These are phyloP conservation scores for Ennomos fuscantarius DNA, from an alignment of 2,888 invertebrate species.

Conservation along the genomic window DNA sequence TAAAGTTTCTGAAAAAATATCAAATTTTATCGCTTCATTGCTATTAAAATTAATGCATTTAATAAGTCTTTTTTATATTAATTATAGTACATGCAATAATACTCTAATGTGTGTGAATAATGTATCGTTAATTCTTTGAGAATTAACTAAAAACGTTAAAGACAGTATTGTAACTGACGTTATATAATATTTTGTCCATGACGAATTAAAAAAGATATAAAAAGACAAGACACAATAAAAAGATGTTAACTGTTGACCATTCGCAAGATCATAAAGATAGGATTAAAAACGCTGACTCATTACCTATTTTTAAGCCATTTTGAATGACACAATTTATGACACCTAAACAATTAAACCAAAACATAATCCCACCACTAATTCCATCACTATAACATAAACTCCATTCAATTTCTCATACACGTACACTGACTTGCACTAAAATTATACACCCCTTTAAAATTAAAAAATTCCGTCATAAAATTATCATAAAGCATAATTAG, in stretches of 20 bases:
- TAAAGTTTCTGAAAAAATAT: too few species aligned
- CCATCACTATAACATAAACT: conserved; percentile 62
- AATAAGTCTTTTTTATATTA: too few species aligned
- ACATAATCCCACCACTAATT: conserved; percentile 60
- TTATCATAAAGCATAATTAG: conserved; percentile 82
- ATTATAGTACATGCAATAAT: too few species aligned
- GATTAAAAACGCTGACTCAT: conserved; percentile 37
- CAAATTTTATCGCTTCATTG: too few species aligned
- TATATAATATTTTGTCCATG: background rate
- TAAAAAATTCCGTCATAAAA: conserved; percentile 68
- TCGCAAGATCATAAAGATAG: conserved; percentile 37
- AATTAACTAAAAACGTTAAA: too few species aligned
- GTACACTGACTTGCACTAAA: conserved; percentile 54
- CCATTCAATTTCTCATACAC: conserved; percentile 74
- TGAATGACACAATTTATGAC: conserved; percentile 51
- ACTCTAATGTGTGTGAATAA: too few species aligned
- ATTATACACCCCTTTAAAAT: conserved; percentile 68
- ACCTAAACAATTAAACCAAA: conserved; percentile 44
- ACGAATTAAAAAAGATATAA: conserved; percentile 13
- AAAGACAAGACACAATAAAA: conserved; percentile 23
- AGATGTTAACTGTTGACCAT: conserved; percentile 31
- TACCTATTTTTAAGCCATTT: conserved; percentile 33
- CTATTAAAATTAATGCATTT: too few species aligned
- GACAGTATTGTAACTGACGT: too few species aligned
- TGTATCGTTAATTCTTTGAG: too few species aligned